Base-by-base conservation (phyloP, 2,797 vertebrate genomes). In the Numenius phaeopus region DNA sequence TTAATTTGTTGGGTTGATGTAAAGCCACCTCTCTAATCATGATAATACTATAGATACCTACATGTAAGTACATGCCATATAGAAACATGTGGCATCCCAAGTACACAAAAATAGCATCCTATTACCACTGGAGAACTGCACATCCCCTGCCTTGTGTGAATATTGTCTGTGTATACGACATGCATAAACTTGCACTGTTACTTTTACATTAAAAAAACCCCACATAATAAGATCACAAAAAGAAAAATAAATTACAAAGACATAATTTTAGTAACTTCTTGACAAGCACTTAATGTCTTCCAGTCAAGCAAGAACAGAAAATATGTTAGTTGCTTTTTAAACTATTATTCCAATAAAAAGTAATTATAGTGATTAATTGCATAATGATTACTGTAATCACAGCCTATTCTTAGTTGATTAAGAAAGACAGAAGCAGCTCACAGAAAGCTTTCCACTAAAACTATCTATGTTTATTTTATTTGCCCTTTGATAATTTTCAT, bases 331-430 rank as follows among this genome's bases (percentile, higher is more conserved):
- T 91, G 90, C 80, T 97, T 97, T 97, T 97, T 90, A 96, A 97
- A 95, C 89, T 96, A 97, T 95, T 95, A 96, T 97, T 94, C 95
- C 95, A 98, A 97, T 97, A 97, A 97, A 97, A 97, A 95, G 96
- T 97, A 98, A 98, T 98, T 98, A 98, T 95, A 97, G 95, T 97
- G 97, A 98, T 98, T 98, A 98, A 98, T 98, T 98, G 97, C 95
- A 96, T 97, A 97, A 97, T 97, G 97, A 97, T 97, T 97, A 95
- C 96, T 92, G 96, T 97, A 98, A 98, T 98, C 96, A 98, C 83
- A 97, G 97, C 89, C 96, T 97, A 97, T 98, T 98, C 97, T 95
- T 95, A 95, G 94, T 92, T 98, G 97, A 98, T 98, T 98, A 98
- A 98, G 97, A 97, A 97, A 97, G 97, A 97, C 96, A 97, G 97